These are phyloP conservation scores for Lethrus apterus DNA, from an alignment of 1,140 invertebrate species.

Conservation along the genomic window DNA sequence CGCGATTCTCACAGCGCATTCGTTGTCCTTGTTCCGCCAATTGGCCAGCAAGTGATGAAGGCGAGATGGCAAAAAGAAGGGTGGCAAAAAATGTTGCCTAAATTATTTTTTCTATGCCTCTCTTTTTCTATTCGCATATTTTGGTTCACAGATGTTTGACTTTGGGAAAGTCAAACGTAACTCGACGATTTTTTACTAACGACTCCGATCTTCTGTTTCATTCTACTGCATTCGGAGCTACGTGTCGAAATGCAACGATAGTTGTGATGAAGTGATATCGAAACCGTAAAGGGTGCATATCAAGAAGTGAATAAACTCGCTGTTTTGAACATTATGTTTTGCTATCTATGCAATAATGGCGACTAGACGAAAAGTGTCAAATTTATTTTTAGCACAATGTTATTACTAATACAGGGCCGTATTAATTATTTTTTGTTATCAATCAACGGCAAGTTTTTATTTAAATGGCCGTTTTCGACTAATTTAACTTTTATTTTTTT, in stretches of 20 bases:
- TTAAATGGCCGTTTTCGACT: too few relatives aligned
- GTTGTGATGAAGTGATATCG: slow-evolving; percentile 3
- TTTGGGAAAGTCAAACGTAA: slow-evolving; percentile 11
- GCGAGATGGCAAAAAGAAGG: slow-evolving; percentile 1
- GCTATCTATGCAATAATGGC: slow-evolving; percentile 30
- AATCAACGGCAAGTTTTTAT: too few relatives aligned
- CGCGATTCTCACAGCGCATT: slow-evolving; percentile 5
- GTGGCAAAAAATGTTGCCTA: slow-evolving; percentile 10
- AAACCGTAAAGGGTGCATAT: slow-evolving; percentile 21
- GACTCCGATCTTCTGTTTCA: too few relatives aligned
- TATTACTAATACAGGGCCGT: too few relatives aligned
- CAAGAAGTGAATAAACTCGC: slow-evolving; percentile 24
- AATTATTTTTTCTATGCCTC: slow-evolving; percentile 7
- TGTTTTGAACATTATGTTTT: slow-evolving; percentile 27
- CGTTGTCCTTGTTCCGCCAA: neutral
- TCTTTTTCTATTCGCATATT: slow-evolving; percentile 2
- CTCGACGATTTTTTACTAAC: neutral
- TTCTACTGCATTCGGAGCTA: too few relatives aligned
- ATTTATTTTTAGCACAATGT: slow-evolving; percentile 29
- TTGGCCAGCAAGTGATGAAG: neutral
- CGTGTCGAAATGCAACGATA: too few relatives aligned
- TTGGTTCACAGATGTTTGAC: slow-evolving; percentile 7
- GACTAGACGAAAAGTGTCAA: slow-evolving; percentile 29
- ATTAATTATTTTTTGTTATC: too few relatives aligned
- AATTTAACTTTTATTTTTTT: too few relatives aligned